phyloP scores from a whole-genome alignment of 2,888 invertebrate species.

The Temnothorax unifasciatus region DNA sequence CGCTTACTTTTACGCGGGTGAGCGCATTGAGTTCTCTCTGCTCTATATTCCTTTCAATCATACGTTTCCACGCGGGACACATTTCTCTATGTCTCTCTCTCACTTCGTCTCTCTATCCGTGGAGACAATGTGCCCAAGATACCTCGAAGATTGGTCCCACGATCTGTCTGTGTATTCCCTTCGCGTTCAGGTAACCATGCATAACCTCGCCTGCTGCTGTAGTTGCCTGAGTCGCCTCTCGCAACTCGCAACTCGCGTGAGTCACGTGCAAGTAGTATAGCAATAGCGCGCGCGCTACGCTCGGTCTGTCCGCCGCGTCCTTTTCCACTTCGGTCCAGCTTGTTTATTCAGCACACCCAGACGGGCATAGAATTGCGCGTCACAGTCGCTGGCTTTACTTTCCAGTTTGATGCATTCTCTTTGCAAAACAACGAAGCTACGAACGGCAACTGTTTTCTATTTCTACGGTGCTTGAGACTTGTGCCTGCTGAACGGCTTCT shows the following conservation, averaged over 20 bases:
- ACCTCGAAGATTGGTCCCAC: constrained; percentile 20
- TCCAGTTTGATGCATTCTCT: constrained; percentile 57
- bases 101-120: neutral
- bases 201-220: constrained; percentile 42
- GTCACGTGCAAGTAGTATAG: constrained; percentile 65
- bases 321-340: constrained; percentile 54
- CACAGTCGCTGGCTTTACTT: constrained; percentile 60
- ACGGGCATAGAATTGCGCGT: constrained; percentile 57
- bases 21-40: neutral
- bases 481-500: constrained; percentile 1
- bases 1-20: neutral
- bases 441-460: constrained; percentile 32
- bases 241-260: constrained; percentile 25
- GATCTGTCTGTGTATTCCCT: neutral
- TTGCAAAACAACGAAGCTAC: constrained; percentile 62
- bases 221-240: neutral
- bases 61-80: neutral
- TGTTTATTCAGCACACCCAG: constrained; percentile 67
- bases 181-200: constrained; percentile 54
- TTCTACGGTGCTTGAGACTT: constrained; percentile 17
- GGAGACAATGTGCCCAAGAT: constrained; percentile 26
- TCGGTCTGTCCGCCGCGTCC: constrained; percentile 57
- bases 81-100: neutral
- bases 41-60: constrained; percentile 3
- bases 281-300: constrained; percentile 58